Conservation (phyloP, 1,140 invertebrate genomes). For the Drosophila nannoptera region DNA sequence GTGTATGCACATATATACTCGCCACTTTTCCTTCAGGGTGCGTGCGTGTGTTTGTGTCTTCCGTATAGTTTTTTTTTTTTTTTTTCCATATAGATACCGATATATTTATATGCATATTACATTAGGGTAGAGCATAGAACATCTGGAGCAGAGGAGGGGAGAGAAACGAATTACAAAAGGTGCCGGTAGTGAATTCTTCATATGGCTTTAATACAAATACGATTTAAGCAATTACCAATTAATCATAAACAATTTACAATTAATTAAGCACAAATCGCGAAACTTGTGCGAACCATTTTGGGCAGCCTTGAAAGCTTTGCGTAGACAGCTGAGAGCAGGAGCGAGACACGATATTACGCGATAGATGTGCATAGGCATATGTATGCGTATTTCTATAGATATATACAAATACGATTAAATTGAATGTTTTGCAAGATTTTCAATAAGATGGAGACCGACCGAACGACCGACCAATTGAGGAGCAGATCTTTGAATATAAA, state of each 20-base stretch:
- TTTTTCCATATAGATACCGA: not conserved
- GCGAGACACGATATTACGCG: conserved; percentile 40
- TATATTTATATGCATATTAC: not conserved
- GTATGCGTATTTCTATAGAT: too few species aligned
- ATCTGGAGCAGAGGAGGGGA: not conserved
- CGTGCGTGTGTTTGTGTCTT: too few species aligned
- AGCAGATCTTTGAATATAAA: conserved; percentile 29
- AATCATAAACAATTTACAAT: conserved; percentile 62
- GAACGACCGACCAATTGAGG: conserved; percentile 76
- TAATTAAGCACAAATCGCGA: conserved; percentile 58
- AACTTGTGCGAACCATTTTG: conserved; percentile 4
- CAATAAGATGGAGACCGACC: conserved; percentile 62
- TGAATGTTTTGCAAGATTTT: conserved; percentile 8
- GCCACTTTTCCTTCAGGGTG: too few species aligned
- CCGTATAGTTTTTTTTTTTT: conserved; percentile 2
- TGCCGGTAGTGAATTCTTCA: conserved; percentile 75
- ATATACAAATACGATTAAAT: not conserved
- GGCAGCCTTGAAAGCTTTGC: conserved; percentile 42
- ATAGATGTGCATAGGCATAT: conserved; percentile 22
- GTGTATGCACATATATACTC: too few species aligned
- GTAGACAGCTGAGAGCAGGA: conserved; percentile 38
- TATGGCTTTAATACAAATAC: conserved; percentile 74
- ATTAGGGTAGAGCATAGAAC: too few species aligned
- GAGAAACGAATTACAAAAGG: conserved; percentile 39
- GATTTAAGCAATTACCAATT: conserved; percentile 48